phyloP scores from a whole-genome alignment of 2,113 vertebrate genomes.

The Plestiodon gilberti region DNA sequence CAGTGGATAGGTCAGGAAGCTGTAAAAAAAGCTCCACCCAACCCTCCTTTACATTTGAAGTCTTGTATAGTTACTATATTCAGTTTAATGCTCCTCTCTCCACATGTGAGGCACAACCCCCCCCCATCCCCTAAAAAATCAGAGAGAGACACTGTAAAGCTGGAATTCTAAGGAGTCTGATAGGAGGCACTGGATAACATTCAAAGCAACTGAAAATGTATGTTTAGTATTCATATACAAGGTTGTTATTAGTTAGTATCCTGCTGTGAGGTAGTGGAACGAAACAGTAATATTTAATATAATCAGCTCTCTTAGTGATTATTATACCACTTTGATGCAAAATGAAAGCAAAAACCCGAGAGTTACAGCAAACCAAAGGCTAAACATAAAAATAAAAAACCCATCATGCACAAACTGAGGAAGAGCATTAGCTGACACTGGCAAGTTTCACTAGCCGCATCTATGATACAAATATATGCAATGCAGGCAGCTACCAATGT shows the following conservation, averaged over 20 bases:
- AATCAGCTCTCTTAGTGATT: neutral
- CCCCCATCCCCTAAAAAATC: neutral
- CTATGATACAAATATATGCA: neutral
- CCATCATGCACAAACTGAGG: neutral
- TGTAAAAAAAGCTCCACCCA: too few species aligned
- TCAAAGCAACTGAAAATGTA: neutral
- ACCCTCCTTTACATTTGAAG: neutral
- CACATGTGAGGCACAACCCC: too few species aligned
- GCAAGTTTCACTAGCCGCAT: neutral
- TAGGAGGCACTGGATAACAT: neutral
- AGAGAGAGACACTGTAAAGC: neutral
- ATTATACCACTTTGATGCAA: neutral
- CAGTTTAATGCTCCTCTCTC: neutral
- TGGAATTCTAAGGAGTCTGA: neutral
- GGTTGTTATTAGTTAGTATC: neutral
- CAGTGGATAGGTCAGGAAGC: too few species aligned
- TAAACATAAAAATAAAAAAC: neutral
- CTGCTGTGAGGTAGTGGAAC: neutral
- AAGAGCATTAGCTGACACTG: neutral
- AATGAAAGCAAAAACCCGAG: neutral
- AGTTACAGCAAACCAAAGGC: neutral
- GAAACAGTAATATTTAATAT: neutral
- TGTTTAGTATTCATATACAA: neutral
- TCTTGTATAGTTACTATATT: neutral
- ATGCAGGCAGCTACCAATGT: neutral